A percentile compares a stretch with the other conserved stretches of the same genome.
phyloP scores from a whole-genome alignment of 2,797 vertebrate genomes.

The Neostethus bicornis region DNA sequence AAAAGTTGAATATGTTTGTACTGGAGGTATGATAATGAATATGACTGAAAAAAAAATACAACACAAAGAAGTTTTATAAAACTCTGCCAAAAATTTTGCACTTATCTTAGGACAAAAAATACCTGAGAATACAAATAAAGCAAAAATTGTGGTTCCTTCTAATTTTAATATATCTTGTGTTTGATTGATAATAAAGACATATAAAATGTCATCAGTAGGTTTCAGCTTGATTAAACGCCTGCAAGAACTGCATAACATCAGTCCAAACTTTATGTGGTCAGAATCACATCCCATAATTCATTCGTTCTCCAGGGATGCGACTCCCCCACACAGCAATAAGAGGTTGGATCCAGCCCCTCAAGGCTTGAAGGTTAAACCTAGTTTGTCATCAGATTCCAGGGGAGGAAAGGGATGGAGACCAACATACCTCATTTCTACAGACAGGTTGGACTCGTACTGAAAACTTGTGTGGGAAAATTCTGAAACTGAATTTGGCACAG shows the following conservation, averaged over 20 bases:
- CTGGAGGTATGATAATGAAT: too few species aligned
- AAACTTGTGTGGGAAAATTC: slow-evolving; percentile 56
- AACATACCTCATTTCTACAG: slow-evolving; percentile 42
- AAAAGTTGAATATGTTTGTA: too few species aligned
- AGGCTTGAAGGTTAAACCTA: slow-evolving; percentile 70
- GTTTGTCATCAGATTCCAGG: slow-evolving; percentile 77
- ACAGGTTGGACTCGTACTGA: slow-evolving; percentile 57
- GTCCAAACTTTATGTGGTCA: slow-evolving; percentile 33
- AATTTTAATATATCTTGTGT: neutral
- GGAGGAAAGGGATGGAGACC: slow-evolving; percentile 59
- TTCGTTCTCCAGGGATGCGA: slow-evolving; percentile 52
- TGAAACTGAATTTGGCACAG: slow-evolving; percentile 34
- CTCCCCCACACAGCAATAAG: slow-evolving; percentile 68
- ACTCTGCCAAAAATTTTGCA: too few species aligned
- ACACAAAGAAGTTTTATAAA: too few species aligned
- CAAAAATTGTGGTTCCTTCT: too few species aligned
- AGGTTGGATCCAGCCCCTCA: slow-evolving; percentile 62
- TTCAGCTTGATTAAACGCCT: neutral
- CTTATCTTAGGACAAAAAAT: too few species aligned
- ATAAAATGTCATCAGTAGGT: neutral
- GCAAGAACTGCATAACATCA: slow-evolving; percentile 12
- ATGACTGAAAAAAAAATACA: too few species aligned
- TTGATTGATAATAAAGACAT: neutral
- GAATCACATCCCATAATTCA: slow-evolving; percentile 56
- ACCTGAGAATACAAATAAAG: too few species aligned